Conservation (phyloP, 2,797 vertebrate genomes). For the Myripristis jacobus region DNA sequence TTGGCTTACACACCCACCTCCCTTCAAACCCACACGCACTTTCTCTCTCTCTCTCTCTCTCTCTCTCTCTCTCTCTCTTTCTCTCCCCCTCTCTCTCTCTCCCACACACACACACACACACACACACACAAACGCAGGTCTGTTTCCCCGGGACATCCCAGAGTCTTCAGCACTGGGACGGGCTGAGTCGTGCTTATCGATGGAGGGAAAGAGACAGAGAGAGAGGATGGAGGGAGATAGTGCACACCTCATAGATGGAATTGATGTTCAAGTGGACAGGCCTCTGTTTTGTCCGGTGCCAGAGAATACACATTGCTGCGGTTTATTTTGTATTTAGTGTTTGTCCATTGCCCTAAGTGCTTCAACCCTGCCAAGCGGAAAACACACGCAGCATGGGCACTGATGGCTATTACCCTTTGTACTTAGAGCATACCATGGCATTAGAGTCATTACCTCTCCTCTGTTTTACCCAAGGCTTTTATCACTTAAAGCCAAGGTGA, state of each 20-base stretch:
- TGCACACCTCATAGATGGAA: slow-evolving; percentile 12
- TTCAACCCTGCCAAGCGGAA: background rate
- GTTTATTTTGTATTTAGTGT: background rate
- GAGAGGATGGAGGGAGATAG: background rate
- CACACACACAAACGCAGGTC: slow-evolving; percentile 1
- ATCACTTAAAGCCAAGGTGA: background rate
- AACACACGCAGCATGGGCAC: background rate
- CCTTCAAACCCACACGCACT: slow-evolving; percentile 14
- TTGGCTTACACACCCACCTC: slow-evolving; percentile 38
- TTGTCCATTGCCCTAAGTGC: background rate
- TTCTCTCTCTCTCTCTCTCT: slow-evolving; percentile 6
- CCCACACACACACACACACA: slow-evolving; percentile 29
- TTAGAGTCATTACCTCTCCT: background rate
- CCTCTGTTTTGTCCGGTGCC: background rate
- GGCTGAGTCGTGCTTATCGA: slow-evolving; percentile 56
- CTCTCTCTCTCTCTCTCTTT: slow-evolving; percentile 2
- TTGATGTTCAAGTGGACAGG: background rate
- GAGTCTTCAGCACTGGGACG: slow-evolving; percentile 43
- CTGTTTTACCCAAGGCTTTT: background rate
- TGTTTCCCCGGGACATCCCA: slow-evolving; percentile 54
- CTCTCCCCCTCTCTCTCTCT: background rate
- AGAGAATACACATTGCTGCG: background rate
- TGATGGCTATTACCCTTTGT: background rate
- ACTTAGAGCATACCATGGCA: background rate
- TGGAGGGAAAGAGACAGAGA: slow-evolving; percentile 29